Evolutionary conservation across 2,888 invertebrate species (phyloP).

Genomic region (Brachyopa scutellaris): DNA sequence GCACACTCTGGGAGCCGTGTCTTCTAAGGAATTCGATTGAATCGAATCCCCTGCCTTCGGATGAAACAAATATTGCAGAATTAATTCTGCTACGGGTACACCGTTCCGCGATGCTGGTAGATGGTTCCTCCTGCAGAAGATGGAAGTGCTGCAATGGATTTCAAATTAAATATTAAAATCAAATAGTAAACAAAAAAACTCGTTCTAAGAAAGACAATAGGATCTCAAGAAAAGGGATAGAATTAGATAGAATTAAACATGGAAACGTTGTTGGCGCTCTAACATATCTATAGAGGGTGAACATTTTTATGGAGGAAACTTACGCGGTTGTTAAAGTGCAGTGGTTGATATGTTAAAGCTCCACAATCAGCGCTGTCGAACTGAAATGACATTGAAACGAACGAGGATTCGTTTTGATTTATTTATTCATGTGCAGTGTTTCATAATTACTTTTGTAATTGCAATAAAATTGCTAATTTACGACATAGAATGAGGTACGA

Average conservation of each 20-base stretch:
- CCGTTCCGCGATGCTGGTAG: conserved; percentile 85
- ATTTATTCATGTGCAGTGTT: conserved; percentile 35
- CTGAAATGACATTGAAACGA: conserved; percentile 76
- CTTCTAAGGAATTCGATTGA: conserved; percentile 90
- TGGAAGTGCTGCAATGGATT: conserved; percentile 85
- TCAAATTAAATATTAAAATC: conserved; percentile 34
- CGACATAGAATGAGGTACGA: conserved; percentile 26
- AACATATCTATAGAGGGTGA: conserved; percentile 63
- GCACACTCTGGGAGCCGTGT: conserved; percentile 90
- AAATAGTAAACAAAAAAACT: background rate
- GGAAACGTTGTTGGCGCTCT: conserved; percentile 62
- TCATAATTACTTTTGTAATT: too few relatives aligned
- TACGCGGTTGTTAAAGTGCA: conserved; percentile 81
- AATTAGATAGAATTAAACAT: background rate
- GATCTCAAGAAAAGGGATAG: background rate
- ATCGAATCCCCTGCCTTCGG: conserved; percentile 89
- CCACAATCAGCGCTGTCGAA: conserved; percentile 81
- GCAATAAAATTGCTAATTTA: conserved; percentile 14
- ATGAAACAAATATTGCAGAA: conserved; percentile 92
- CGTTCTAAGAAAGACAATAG: background rate
- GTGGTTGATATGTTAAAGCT: conserved; percentile 77
- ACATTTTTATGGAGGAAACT: conserved; percentile 70
- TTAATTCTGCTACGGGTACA: conserved; percentile 89
- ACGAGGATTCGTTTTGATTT: conserved; percentile 43
- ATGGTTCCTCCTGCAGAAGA: conserved; percentile 87